These are phyloP conservation scores for Noctilio leporinus DNA, from an alignment of 2,113 vertebrate species.

Conservation along the genomic window DNA sequence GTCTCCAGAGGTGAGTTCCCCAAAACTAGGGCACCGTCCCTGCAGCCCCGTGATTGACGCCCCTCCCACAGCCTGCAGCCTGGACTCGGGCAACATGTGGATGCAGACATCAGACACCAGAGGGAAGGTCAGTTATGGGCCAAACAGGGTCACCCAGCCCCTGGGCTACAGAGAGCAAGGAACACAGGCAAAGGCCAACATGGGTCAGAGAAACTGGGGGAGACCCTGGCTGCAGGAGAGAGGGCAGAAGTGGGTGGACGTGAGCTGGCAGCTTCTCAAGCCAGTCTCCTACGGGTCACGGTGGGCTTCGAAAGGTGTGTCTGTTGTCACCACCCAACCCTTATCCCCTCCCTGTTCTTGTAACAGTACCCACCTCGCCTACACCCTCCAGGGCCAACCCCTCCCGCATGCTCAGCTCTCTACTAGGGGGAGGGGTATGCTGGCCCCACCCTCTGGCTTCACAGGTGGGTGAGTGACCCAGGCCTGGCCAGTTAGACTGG, in stretches of 20 bases:
- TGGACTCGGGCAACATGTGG: no score
- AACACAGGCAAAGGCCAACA: background rate
- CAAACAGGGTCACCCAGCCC: background rate
- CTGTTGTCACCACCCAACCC: background rate
- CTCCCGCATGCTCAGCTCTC: rapidly evolving
- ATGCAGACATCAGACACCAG: background rate
- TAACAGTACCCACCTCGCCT: background rate
- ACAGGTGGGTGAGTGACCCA: background rate
- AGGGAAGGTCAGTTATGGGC: background rate
- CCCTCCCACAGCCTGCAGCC: rapidly evolving
- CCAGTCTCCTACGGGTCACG: rapidly evolving
- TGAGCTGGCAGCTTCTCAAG: background rate
- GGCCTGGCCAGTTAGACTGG: background rate
- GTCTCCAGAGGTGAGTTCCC: background rate
- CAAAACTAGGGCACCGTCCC: background rate
- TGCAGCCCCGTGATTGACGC: background rate
- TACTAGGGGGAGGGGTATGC: rapidly evolving
- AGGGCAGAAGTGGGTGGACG: rapidly evolving
- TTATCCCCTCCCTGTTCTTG: background rate
- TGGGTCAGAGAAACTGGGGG: background rate
- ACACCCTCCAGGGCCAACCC: no score
- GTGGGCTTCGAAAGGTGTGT: background rate
- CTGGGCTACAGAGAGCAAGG: background rate
- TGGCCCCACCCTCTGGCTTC: background rate
- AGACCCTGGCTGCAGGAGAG: rapidly evolving